phyloP scores from a whole-genome alignment of 92 coral and sea anemone genomes.

The Isaurus tuberculatus region DNA sequence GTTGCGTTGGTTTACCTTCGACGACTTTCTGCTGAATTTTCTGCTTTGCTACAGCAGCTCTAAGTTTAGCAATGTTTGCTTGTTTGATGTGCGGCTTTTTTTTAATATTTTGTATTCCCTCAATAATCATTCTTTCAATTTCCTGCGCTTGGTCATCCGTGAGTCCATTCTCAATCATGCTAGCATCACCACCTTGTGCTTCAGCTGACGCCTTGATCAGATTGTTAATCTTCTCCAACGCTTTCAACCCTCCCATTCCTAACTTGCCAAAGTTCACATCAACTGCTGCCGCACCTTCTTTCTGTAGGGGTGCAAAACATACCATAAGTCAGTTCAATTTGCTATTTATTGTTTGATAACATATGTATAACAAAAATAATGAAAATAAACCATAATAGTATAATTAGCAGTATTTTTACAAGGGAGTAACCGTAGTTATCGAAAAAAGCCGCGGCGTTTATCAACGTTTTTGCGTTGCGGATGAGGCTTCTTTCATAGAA shows the following conservation, averaged over 20 bases:
- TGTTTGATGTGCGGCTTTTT: conserved; percentile 63
- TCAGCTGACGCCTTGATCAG: conserved; percentile 95
- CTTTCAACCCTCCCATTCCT: conserved; percentile 96
- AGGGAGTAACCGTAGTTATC: too few species aligned
- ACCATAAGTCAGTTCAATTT: background rate
- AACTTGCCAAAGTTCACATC: conserved; percentile 85
- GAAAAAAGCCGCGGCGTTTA: too few species aligned
- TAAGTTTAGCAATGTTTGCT: conserved; percentile 34
- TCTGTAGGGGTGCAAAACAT: background rate
- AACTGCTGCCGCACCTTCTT: conserved; percentile 37
- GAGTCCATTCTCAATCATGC: conserved; percentile 73
- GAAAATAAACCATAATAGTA: background rate
- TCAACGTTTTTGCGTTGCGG: too few species aligned
- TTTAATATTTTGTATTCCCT: conserved; percentile 90
- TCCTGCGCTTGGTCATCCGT: conserved; percentile 97
- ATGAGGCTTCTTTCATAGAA: too few species aligned
- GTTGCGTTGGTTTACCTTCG: conserved; percentile 22
- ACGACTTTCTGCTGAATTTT: background rate
- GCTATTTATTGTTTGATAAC: too few species aligned
- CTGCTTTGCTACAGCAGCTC: conserved; percentile 27
- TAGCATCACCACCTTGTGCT: conserved; percentile 83
- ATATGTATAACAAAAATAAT: background rate
- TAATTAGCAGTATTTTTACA: background rate
- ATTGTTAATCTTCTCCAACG: conserved; percentile 92
- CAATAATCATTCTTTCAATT: conserved; percentile 97